A percentile compares a stretch with the other conserved stretches of the same genome.
These are phyloP conservation scores for Machimus rusticus DNA, from an alignment of 2,888 invertebrate genomes.

Conservation along the genomic window DNA sequence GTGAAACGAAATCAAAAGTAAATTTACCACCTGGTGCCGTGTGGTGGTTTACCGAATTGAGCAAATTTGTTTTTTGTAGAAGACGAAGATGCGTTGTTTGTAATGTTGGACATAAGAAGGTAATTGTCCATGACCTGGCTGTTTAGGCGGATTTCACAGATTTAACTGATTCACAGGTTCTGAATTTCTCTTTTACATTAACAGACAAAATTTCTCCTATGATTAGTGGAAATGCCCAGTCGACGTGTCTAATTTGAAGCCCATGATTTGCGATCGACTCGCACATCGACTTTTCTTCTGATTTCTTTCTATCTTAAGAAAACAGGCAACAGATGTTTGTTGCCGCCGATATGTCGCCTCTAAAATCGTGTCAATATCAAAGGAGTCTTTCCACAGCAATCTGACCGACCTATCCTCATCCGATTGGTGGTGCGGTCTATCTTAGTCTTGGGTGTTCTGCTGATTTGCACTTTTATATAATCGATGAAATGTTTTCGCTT, in stretches of 20 bases:
- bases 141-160: not conserved
- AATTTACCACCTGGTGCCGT: not conserved
- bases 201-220: not conserved
- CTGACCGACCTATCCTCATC: not conserved
- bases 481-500: constrained; percentile 5
- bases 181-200: constrained; percentile 6
- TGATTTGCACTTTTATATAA: constrained; percentile 7
- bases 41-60: not conserved
- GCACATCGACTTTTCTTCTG: not conserved
- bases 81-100: not conserved
- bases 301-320: not conserved
- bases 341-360: not conserved
- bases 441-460: not conserved
- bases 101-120: not conserved
- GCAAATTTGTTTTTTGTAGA: not conserved
- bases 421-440: not conserved
- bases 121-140: not conserved
- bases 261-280: not conserved
- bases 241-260: not conserved
- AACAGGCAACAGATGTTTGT: not conserved
- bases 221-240: not conserved
- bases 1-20: constrained; percentile 16
- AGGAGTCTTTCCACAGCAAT: not conserved
- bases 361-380: constrained; percentile 23
- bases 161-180: not conserved